phyloP scores from a whole-genome alignment of 2,113 vertebrate species.

The Galbula dea region DNA sequence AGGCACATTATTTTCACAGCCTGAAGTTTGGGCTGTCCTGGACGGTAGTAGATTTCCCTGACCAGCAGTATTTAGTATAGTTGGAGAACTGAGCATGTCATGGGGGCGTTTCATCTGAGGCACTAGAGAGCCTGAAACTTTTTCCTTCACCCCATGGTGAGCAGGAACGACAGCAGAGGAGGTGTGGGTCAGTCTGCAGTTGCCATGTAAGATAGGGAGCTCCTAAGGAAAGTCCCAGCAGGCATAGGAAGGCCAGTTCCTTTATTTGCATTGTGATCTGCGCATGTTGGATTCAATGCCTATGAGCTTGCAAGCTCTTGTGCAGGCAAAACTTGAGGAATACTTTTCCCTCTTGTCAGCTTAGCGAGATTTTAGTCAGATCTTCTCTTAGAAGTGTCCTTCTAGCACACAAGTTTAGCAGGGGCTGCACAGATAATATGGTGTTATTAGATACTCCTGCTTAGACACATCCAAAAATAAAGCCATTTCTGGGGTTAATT shows the following conservation, averaged over 20 bases:
- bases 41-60: background rate
- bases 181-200: background rate
- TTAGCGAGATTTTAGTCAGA: background rate
- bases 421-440: background rate
- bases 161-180: background rate
- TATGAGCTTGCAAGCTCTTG: background rate
- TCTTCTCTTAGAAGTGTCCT: background rate
- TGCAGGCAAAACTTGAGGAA: background rate
- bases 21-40: background rate
- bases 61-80: background rate
- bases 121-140: background rate
- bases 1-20: background rate
- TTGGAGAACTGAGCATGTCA: background rate
- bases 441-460: background rate
- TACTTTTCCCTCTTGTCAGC: background rate
- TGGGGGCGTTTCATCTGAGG: background rate
- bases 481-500: background rate
- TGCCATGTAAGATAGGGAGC: background rate
- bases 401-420: background rate
- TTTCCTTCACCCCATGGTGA: background rate
- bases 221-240: background rate
- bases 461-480: background rate
- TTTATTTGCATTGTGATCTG: background rate
- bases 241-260: too few relatives aligned
- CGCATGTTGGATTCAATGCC: rapidly evolving